Evolutionary conservation across 2,888 invertebrate species (phyloP).

Genomic region (Eucriotettix oculatus): DNA sequence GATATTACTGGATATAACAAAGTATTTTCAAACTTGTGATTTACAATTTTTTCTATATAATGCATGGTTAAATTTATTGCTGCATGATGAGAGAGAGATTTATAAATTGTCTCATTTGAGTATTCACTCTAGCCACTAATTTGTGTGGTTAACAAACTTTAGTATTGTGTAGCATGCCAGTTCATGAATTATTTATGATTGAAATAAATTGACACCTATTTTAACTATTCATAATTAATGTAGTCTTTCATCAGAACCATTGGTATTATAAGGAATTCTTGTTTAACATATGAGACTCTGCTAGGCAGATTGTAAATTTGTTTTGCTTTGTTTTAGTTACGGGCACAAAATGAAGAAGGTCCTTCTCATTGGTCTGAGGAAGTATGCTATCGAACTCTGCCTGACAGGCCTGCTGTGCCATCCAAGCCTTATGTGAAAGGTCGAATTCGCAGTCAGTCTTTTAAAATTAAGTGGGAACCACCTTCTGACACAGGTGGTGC

Average conservation of each 20-base stretch:
- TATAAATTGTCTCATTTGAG: neutral
- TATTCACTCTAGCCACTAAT: too few relatives aligned
- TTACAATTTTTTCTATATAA: too few relatives aligned
- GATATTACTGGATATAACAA: neutral
- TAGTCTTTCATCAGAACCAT: too few relatives aligned
- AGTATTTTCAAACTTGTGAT: too few relatives aligned
- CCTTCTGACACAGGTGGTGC: conserved; percentile 61
- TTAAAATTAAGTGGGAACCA: conserved; percentile 69
- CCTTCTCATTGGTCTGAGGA: conserved; percentile 68
- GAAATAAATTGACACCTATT: too few relatives aligned
- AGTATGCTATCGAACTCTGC: conserved; percentile 57
- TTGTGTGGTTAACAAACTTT: too few relatives aligned
- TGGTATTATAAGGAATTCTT: too few relatives aligned
- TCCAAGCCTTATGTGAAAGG: conserved; percentile 64
- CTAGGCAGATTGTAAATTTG: neutral
- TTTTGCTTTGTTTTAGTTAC: conserved; percentile 33
- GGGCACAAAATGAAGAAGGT: conserved; percentile 70
- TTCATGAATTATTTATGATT: too few relatives aligned
- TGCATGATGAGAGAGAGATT: neutral
- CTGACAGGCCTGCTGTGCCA: conserved; percentile 64
- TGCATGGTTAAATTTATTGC: too few relatives aligned
- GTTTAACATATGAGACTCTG: too few relatives aligned
- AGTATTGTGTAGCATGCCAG: too few relatives aligned
- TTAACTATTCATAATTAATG: too few relatives aligned
- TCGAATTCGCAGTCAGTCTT: conserved; percentile 61